Percentiles rank a stretch among this genome's conserved stretches.
phyloP scores from a whole-genome alignment of 1,140 invertebrate genomes.

The Ruditapes philippinarum region DNA sequence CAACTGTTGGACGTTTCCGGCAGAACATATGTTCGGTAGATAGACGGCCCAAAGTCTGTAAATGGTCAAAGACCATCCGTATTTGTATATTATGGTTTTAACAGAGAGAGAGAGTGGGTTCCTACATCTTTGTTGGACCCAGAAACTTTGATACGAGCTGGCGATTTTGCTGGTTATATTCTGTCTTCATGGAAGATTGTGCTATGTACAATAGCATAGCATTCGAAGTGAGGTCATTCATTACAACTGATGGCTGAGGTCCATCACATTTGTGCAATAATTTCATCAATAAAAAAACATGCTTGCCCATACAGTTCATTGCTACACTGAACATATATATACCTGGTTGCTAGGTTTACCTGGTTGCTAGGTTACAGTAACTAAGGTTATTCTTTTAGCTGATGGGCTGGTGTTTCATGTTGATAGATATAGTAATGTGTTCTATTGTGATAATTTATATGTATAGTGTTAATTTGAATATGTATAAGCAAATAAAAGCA shows the following conservation, averaged over 20 bases:
- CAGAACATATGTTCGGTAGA: neutral
- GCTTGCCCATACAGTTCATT: constrained; percentile 24
- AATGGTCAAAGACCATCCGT: neutral
- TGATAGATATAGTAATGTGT: constrained; percentile 14
- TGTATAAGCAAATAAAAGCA: too few relatives aligned
- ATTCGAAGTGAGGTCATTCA: neutral
- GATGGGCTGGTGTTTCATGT: neutral
- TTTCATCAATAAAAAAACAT: constrained; percentile 22
- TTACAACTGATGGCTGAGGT: constrained; percentile 13
- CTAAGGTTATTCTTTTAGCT: neutral
- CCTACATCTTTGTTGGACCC: too few relatives aligned
- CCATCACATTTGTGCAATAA: constrained; percentile 33
- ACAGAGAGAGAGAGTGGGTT: too few relatives aligned
- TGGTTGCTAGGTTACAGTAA: neutral
- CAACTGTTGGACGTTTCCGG: neutral
- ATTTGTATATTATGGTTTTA: neutral
- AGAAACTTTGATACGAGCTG: too few relatives aligned
- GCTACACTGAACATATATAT: neutral
- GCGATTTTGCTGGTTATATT: neutral
- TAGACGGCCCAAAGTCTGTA: neutral
- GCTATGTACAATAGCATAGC: neutral
- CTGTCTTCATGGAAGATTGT: neutral
- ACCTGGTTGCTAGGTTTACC: neutral
- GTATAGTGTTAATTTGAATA: too few relatives aligned
- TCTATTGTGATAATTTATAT: neutral